Evolutionary conservation across 1,140 invertebrate species (phyloP), one percentile per base, ranked within the genome.

Genomic region (Procambarus clarkii): DNA sequence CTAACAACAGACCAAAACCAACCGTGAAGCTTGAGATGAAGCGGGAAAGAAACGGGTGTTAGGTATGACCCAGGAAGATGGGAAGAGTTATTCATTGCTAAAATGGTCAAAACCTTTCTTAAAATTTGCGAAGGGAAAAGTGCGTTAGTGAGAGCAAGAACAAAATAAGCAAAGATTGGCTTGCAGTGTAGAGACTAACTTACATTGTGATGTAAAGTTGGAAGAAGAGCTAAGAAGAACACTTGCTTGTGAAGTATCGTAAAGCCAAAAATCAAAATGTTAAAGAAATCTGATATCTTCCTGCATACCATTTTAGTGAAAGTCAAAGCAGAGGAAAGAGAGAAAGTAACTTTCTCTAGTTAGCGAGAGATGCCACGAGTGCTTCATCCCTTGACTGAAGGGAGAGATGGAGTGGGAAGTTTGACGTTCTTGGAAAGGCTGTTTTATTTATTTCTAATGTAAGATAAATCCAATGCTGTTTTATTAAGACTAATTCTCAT

Each of bases 361-460:
- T 11, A 4, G 13, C 18, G 60, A 54, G 13, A 13, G 8, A 54
- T 54, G 13, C 8, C 13, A 54, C 8, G 50, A 54, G 8, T 54
- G 50, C 50, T 54, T 64, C 4, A 46, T 45, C 18, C 18, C 21
- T 18, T 44, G 82, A 69, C 18, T 21, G 45, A 34, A 45, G 44
- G 3, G 54, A 54, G 79, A 84, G 82, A 84, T 44, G 34, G 81
- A 44, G 9, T 69, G 58, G 64, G 34, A 21, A 60, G 80, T 54
- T 48, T 90, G 48, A 71, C 71, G 71, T 84, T 83, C 64, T 78
- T 48, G 71, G 48, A 83, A 64, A 90, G 88, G 88, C 88, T 90
- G 88, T 90, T 83, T 83, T 80, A 84, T 83, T 58, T 77, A 77
- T 58, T 83, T 71, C 44, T 78, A 90, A 69, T 90, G 81, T 90